Evolutionary conservation across 2,888 invertebrate species (phyloP), one percentile per base, ranked within the genome.

Genomic region (Ctenicera cuprea): DNA sequence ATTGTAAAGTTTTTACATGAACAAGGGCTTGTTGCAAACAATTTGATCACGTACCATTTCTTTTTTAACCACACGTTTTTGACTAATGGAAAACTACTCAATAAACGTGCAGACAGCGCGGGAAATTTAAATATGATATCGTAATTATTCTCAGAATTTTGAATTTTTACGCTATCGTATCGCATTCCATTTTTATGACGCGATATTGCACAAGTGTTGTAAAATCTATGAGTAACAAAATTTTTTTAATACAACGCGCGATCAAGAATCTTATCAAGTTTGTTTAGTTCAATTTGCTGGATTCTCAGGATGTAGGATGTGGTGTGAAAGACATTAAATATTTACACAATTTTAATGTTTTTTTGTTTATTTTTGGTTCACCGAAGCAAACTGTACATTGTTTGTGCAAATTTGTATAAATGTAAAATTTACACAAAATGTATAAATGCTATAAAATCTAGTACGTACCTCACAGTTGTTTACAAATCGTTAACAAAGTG

Each of bases 391-490:
- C 57, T 57, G 57, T 14, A 57, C 57, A 57, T 5, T 57, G 11
- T 54, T 61, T 74, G 71, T 73, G 61, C 73, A 70, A 70, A 73
- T 67, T 20, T 30, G 68, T 66, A 66, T 26, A 66, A 66, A 73
- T 65, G 64, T 61, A 65, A 71, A 74, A 75, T 62, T 63, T 73
- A 73, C 67, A 73, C 66, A 76, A 61, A 70, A 76, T 52, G 74
- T 75, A 73, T 73, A 76, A 76, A 74, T 64, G 63, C 72, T 76
- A 74, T 73, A 76, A 71, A 75, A 68, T 73, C 48, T 72, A 72
- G 50, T 75, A 74, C 66, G 54, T 74, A 75, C 48, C 16, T 73
- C 52, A 62, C 68, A 68, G 50, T 57, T 66, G 66, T 48, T 43
- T 66, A 66, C 22, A 66, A 48, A 48, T 48, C 48, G 26, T 33